Conservation (phyloP, 1,140 invertebrate species). For the Vanessa atalanta region DNA sequence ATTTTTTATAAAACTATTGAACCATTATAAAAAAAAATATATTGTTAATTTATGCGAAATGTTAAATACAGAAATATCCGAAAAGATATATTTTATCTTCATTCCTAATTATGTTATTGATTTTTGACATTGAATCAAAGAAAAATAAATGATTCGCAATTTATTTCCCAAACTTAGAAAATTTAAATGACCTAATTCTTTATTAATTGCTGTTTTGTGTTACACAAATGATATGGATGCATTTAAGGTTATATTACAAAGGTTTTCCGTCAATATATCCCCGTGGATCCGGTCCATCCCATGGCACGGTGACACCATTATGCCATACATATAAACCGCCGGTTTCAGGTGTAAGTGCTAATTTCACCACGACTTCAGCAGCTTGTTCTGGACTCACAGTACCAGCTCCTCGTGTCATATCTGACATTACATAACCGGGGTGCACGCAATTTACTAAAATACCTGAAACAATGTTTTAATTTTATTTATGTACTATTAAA, state of each 20-base stretch:
- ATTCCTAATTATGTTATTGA: neutral
- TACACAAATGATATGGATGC: neutral
- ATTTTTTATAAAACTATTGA: too few species aligned
- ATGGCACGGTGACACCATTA: slow-evolving; percentile 53
- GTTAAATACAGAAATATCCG: too few species aligned
- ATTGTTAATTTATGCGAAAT: too few species aligned
- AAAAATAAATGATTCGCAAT: too few species aligned
- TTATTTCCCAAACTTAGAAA: too few species aligned
- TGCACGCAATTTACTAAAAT: slow-evolving; percentile 85
- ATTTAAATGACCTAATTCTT: too few species aligned
- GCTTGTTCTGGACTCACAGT: slow-evolving; percentile 84
- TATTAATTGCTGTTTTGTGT: too few species aligned
- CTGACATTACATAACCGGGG: slow-evolving; percentile 87
- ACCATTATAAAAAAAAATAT: too few species aligned
- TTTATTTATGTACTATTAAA: too few species aligned
- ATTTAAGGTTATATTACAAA: neutral
- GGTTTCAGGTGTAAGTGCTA: slow-evolving; percentile 44
- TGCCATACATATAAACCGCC: slow-evolving; percentile 64
- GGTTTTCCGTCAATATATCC: slow-evolving; percentile 59
- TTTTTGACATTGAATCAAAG: too few species aligned
- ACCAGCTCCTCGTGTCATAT: slow-evolving; percentile 87
- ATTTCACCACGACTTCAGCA: slow-evolving; percentile 42
- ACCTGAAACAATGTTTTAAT: slow-evolving; percentile 59
- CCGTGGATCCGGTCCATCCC: slow-evolving; percentile 68
- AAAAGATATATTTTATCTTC: neutral